A percentile compares a stretch with the other conserved stretches of the same genome.
phyloP scores from a whole-genome alignment of 2,113 vertebrate genomes.

The Nycticorax nycticorax region DNA sequence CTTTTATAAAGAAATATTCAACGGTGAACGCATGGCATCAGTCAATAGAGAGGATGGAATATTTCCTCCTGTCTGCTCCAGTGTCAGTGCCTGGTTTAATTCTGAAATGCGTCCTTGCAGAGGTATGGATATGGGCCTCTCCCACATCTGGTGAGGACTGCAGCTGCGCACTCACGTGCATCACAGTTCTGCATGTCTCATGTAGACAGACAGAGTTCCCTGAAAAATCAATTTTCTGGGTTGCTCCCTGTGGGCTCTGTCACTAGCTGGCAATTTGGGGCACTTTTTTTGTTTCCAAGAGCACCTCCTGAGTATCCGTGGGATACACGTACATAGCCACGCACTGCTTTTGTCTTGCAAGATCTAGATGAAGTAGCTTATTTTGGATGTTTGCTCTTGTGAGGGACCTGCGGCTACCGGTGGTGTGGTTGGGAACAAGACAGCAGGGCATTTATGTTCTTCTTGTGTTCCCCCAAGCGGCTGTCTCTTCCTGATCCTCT shows the following conservation, averaged over 20 bases:
- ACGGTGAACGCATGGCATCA: accelerated
- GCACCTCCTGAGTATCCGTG: not conserved
- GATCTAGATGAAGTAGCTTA: not conserved
- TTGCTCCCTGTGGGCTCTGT: not conserved
- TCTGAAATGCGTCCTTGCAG: not conserved
- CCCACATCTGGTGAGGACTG: not conserved
- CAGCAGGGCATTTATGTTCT: not conserved
- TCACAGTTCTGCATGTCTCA: not conserved
- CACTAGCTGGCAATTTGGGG: not conserved
- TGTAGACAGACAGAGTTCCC: not conserved
- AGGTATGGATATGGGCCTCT: not conserved
- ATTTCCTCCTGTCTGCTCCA: not conserved
- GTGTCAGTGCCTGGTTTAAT: not conserved
- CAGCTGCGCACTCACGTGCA: not conserved
- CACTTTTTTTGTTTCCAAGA: not conserved
- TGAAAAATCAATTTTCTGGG: not conserved
- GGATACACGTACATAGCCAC: not conserved
- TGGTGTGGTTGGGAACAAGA: not conserved
- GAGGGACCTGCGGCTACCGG: accelerated
- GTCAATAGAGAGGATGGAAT: not conserved
- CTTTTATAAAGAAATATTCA: not conserved
- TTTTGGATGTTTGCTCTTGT: not conserved
- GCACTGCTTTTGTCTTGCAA: not conserved
- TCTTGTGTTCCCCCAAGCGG: not conserved
- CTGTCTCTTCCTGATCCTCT: not conserved